Evolutionary conservation across 2,797 vertebrate species (phyloP).

Genomic region (Pygocentrus nattereri): DNA sequence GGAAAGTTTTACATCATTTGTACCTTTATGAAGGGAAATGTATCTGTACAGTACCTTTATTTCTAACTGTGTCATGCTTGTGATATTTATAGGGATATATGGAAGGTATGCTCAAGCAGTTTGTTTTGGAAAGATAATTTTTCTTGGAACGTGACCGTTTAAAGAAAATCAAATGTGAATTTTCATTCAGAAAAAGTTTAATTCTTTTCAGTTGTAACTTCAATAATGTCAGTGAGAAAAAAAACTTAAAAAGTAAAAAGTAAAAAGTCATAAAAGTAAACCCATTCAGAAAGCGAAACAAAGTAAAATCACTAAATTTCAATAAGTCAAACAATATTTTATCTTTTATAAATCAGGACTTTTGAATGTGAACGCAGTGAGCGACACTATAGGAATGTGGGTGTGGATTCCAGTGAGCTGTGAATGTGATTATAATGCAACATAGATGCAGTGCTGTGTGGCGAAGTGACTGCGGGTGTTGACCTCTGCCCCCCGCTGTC

Average conservation of each 20-base stretch:
- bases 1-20: too few species aligned
- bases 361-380: neutral
- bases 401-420: slow-evolving; percentile 56
- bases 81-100: neutral
- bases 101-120: too few species aligned
- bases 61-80: too few species aligned
- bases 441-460: slow-evolving; percentile 47
- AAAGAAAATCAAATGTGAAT: too few species aligned
- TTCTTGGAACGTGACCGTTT: neutral
- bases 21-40: too few species aligned
- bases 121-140: too few species aligned
- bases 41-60: too few species aligned
- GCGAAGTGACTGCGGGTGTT: slow-evolving; percentile 65
- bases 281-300: neutral
- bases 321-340: too few species aligned
- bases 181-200: neutral
- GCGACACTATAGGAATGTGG: slow-evolving; percentile 47
- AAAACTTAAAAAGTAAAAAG: too few species aligned
- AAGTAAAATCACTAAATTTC: neutral
- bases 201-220: neutral
- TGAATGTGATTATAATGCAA: slow-evolving; percentile 56
- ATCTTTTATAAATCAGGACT: neutral
- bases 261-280: too few species aligned
- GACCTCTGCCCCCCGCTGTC: slow-evolving; percentile 79
- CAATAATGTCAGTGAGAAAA: neutral